Evolutionary conservation across 1,140 invertebrate species (phyloP).

Genomic region (Wasmannia auropunctata): DNA sequence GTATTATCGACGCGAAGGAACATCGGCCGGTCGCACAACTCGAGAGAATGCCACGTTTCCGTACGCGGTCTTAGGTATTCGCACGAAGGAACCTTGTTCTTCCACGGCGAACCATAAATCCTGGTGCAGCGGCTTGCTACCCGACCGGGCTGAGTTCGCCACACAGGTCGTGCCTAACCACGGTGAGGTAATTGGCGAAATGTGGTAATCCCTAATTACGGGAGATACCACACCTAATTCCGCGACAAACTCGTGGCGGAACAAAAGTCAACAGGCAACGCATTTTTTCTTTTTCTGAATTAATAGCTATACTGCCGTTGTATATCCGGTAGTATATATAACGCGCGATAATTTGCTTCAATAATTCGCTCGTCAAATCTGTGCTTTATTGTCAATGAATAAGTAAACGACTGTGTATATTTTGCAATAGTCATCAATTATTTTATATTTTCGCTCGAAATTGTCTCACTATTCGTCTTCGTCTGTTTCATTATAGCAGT

Average conservation of each 20-base stretch:
- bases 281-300: conserved; percentile 3
- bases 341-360: not conserved
- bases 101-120: conserved; percentile 76
- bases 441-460: not conserved
- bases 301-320: not conserved
- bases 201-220: conserved; percentile 72
- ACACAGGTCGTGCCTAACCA: conserved; percentile 77
- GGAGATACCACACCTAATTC: conserved; percentile 67
- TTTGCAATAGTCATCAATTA: not conserved
- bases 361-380: not conserved
- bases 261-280: conserved; percentile 4
- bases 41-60: conserved; percentile 33
- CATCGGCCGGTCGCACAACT: not conserved
- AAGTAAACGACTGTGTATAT: not conserved
- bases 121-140: conserved; percentile 60
- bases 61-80: conserved; percentile 33
- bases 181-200: conserved; percentile 76
- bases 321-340: not conserved
- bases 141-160: conserved; percentile 68
- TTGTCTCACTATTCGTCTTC: not conserved
- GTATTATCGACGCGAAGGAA: conserved; percentile 59
- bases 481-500: no score
- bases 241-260: conserved; percentile 53
- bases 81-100: conserved; percentile 63
- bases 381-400: not conserved